Evolutionary conservation across 2,888 invertebrate species (phyloP), one percentile per base, ranked within the genome.

Genomic region (Thereva nobilitata): DNA sequence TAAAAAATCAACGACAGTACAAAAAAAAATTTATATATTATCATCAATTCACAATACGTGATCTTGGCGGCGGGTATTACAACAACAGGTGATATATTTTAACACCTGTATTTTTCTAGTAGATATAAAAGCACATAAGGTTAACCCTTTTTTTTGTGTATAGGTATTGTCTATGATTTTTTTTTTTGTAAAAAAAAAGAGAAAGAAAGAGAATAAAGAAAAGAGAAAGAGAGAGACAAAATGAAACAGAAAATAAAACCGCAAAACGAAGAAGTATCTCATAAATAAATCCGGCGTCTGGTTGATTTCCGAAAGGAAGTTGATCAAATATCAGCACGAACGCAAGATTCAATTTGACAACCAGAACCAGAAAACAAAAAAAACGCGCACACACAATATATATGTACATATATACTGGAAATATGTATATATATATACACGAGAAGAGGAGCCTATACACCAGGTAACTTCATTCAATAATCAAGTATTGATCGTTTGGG

Each of bases 271-370:
- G 40, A 66, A 54, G 54, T 63, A 67, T 67, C 63, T 70, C 63
- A 67, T 67, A 70, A 70, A 68, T 70, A 66, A 70, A 67, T 70
- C 68, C 68, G 68, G 69, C 69, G 70, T 71, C 70, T 71, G 70
- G 70, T 61, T 68, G 53, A 68, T 69, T 71, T 71, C 70, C 70
- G 70, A 71, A 71, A 71, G 70, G 70, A 71, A 71, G 70, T 69
- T 67, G 63, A 68, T 68, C 64, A 70, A 70, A 70, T 70, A 67
- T 70, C 68, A 37, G 56, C 70, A 70, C 70, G 70, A 68, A 67
- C 57, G 65, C 65, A 54, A 44, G 23, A 64, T 54, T 64, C 53
- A 53, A 42, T 64, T 64, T 64, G 64, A 64, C 61, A 64, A 54
- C 38, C 54, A 54, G 54, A 64, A 64, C 45, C 53, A 64, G 37